These are phyloP conservation scores for Heterotis niloticus DNA, from an alignment of 2,113 vertebrate species.

Conservation along the genomic window DNA sequence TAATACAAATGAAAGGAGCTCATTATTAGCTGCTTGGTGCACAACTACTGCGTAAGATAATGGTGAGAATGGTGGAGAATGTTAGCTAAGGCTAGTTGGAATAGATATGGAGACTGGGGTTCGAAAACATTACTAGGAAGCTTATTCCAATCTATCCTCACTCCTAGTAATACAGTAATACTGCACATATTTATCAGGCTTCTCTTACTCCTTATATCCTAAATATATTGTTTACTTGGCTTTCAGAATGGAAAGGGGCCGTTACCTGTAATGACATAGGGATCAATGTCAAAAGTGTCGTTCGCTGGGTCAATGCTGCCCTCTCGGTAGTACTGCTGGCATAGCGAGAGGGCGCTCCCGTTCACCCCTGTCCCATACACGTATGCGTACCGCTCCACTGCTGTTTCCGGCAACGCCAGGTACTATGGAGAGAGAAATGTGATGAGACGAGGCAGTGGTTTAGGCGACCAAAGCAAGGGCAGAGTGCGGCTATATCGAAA, in stretches of 20 bases:
- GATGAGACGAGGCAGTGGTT: background rate
- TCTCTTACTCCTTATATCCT: no score
- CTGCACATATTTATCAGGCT: no score
- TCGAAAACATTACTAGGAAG: no score
- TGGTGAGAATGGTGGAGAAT: no score
- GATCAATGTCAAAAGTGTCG: slow-evolving; percentile 88
- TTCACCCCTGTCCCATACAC: slow-evolving; percentile 62
- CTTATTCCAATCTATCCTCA: no score
- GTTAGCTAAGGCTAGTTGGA: no score
- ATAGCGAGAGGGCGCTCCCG: slow-evolving; percentile 74
- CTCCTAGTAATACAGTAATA: no score
- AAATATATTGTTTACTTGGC: background rate
- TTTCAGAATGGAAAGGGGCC: background rate
- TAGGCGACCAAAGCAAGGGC: background rate
- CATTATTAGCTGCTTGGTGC: no score
- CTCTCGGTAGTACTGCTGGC: slow-evolving; percentile 81
- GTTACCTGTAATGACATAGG: slow-evolving; percentile 71
- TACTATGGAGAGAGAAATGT: slow-evolving; percentile 62
- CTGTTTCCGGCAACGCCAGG: slow-evolving; percentile 69
- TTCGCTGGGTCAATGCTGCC: slow-evolving; percentile 86
- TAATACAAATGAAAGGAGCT: no score
- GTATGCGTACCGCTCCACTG: slow-evolving; percentile 84
- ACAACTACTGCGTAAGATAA: no score
- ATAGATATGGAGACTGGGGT: no score
- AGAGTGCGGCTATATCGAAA: background rate